Base-by-base conservation (phyloP, 1,140 invertebrate species). In the Apis dorsata region DNA sequence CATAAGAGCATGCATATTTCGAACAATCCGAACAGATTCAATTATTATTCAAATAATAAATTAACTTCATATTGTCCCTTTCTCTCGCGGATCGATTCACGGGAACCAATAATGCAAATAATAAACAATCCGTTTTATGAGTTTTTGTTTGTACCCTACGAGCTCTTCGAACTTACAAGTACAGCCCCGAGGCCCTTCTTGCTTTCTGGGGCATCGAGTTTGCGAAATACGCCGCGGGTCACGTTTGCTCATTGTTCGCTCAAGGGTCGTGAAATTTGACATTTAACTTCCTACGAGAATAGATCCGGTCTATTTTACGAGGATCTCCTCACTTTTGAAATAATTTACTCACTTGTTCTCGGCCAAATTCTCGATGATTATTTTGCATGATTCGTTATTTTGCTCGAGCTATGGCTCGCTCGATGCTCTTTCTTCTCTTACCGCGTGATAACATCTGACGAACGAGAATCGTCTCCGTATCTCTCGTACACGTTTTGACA, bases 181-280 rank as follows among this genome's bases (percentile, higher is more conserved):
- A 34, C 60, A 76, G 59, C 74, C 62, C 24, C 19, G 44, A 62
- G 74, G 62, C 74, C 13, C 17, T 71, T 28, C 11, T 28, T 63
- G 53, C 21, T 65, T 73, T 73, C 71, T 59, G 62, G 60, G 74
- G 44, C 74, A 53, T 13, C 17, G 15, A 12, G 60, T 76, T 76
- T 76, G 17, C 60, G 74, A 76, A 76, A 76, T 28, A 24, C 59
- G 62, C 44, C 59, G 15, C 62, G 60, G 34, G 57, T 76, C 44
- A 76, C 28, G 49, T 76, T 65, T 13, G 59, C 59, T 53, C 74
- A 76, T 76, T 76, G 74, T 65, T 76, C 74, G 59, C n/a, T 51
- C 34, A 51, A 65, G 62, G 60, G 34, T 51, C 74, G 60, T 53
- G 60, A 76, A 76, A 76, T 76, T 63, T 76, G 74, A 76, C 60